Conservation (phyloP, 2,797 vertebrate species). For the Sebastolobus altivelis region DNA sequence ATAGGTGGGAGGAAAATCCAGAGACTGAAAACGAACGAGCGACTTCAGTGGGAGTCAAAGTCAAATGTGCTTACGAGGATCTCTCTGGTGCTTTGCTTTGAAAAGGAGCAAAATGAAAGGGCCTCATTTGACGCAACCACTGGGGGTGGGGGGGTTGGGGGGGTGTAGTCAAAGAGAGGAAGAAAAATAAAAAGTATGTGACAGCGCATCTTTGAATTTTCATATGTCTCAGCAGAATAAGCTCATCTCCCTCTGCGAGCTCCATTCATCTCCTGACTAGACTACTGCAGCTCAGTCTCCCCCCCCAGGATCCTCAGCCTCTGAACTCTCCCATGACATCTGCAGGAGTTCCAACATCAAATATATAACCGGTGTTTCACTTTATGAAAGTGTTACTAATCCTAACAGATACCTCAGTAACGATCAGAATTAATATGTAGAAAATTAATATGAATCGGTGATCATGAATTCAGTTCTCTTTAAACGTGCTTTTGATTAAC, state of each 20-base stretch:
- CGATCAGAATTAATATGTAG: background rate
- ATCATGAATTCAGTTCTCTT: background rate
- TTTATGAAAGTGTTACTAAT: background rate
- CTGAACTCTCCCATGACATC: background rate
- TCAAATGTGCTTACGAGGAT: constrained; percentile 40
- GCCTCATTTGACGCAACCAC: constrained; percentile 29
- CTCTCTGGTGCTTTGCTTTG: constrained; percentile 40
- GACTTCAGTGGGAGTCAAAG: constrained; percentile 29
- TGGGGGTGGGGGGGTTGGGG: background rate
- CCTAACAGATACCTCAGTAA: background rate
- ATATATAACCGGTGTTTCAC: background rate
- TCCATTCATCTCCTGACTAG: constrained; percentile 25
- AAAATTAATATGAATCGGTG: background rate
- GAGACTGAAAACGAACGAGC: constrained; percentile 15
- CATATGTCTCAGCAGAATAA: constrained; percentile 28
- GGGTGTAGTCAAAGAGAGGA: constrained; percentile 9
- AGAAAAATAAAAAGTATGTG: constrained; percentile 1
- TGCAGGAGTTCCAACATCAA: background rate
- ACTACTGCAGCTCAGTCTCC: background rate
- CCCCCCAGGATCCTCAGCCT: constrained; percentile 11
- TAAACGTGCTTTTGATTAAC: too few relatives aligned
- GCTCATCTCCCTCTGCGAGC: constrained; percentile 14
- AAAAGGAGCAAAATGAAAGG: constrained; percentile 32
- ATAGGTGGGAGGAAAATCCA: constrained; percentile 12
- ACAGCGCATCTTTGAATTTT: constrained; percentile 27